These are phyloP conservation scores for Dione vanillae DNA, from an alignment of 2,888 invertebrate species.

Conservation along the genomic window DNA sequence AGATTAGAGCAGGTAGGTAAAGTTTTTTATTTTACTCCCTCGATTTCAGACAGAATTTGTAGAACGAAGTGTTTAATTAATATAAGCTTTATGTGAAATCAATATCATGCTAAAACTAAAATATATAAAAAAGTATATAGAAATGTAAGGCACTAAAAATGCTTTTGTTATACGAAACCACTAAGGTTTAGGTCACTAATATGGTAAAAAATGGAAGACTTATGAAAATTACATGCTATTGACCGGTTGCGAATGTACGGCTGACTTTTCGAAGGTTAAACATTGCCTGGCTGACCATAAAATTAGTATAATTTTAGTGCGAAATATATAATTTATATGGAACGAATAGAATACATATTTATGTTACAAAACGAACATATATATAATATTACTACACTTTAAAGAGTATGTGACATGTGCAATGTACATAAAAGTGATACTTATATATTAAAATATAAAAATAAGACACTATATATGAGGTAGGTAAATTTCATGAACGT, in stretches of 20 bases:
- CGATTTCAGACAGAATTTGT: too few species aligned
- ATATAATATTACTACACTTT: too few species aligned
- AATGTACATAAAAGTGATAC: too few species aligned
- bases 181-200: conserved; percentile 54
- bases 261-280: conserved; percentile 21
- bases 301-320: neutral
- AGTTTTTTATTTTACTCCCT: too few species aligned
- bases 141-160: conserved; percentile 50
- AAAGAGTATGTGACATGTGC: too few species aligned
- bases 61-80: too few species aligned
- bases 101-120: conserved; percentile 50
- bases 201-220: conserved; percentile 38
- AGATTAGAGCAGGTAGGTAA: too few species aligned
- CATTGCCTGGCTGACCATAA: neutral
- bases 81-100: too few species aligned
- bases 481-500: too few species aligned
- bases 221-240: conserved; percentile 32
- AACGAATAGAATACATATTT: neutral
- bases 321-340: neutral
- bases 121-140: conserved; percentile 59
- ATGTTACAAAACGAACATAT: too few species aligned
- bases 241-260: conserved; percentile 26
- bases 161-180: conserved; percentile 61
- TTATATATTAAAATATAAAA: too few species aligned
- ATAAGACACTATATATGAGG: too few species aligned